Conservation (phyloP, 2,888 invertebrate species). For the Orthosia incerta region DNA sequence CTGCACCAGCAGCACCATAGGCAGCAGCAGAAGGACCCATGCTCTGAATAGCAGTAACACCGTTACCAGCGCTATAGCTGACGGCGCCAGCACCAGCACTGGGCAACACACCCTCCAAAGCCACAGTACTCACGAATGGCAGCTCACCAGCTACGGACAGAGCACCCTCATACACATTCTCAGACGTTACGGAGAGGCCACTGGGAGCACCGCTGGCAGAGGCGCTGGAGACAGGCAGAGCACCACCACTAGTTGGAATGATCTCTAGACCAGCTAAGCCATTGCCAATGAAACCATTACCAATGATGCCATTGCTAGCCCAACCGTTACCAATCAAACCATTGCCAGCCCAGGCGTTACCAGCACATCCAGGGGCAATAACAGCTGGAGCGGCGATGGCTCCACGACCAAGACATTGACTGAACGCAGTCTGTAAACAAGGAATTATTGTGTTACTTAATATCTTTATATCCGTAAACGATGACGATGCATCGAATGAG, state of each 20-base stretch:
- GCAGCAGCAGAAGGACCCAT: conserved; percentile 27
- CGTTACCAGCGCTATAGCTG: conserved; percentile 48
- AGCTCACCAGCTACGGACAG: conserved; percentile 55
- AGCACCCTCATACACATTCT: conserved; percentile 58
- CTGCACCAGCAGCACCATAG: conserved; percentile 28
- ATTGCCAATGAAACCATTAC: conserved; percentile 4
- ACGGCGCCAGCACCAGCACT: conserved; percentile 43
- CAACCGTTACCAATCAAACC: background rate
- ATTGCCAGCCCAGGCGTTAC: background rate
- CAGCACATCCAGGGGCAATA: conserved; percentile 20
- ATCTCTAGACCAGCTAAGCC: conserved; percentile 37
- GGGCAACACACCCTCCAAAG: conserved; percentile 31
- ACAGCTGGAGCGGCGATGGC: conserved; percentile 4
- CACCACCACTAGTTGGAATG: conserved; percentile 56
- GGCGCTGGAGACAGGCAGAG: conserved; percentile 48
- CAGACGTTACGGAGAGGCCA: conserved; percentile 57
- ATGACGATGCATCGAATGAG: conserved; percentile 2
- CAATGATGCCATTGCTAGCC: background rate
- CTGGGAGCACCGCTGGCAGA: conserved; percentile 46
- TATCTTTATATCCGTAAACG: background rate
- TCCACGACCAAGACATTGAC: conserved; percentile 15
- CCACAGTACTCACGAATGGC: conserved; percentile 55
- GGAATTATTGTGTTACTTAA: background rate
- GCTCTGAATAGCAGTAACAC: conserved; percentile 42
- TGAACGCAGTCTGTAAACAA: background rate